phyloP scores from a whole-genome alignment of 2,113 vertebrate genomes.

The Oreochromis spilurus region DNA sequence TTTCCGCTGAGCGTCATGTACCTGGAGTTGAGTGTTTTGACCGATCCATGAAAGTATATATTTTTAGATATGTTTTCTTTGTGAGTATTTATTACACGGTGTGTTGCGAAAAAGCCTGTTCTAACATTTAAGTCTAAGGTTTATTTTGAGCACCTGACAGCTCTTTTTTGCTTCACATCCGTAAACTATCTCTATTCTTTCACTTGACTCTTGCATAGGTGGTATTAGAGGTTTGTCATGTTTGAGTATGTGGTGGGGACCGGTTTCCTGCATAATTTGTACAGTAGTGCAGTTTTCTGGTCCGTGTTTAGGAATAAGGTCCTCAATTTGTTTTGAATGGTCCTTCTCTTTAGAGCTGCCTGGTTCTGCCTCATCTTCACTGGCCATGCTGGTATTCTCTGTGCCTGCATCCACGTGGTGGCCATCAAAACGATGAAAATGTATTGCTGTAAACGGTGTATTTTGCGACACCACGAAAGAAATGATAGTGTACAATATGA shows the following conservation, averaged over 20 bases:
- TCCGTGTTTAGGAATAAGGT: not conserved
- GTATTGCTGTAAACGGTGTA: not conserved
- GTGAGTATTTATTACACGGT: not conserved
- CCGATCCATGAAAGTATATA: not conserved
- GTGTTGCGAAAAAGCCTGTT: not conserved
- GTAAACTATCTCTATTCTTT: not conserved
- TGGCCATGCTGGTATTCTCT: not conserved
- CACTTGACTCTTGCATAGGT: not conserved
- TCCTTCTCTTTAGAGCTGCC: not conserved
- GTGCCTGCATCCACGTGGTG: not conserved
- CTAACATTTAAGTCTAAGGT: not conserved
- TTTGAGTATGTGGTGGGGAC: not conserved
- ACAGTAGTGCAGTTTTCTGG: not conserved
- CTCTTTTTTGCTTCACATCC: not conserved
- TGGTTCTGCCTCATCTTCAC: no score
- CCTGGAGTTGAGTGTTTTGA: not conserved
- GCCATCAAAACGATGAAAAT: not conserved
- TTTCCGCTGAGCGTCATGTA: not conserved
- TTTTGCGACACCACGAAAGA: not conserved
- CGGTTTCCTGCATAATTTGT: accelerated
- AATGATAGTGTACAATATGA: not conserved
- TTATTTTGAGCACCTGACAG: not conserved
- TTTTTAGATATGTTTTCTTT: not conserved
- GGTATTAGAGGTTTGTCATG: not conserved
- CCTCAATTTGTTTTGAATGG: not conserved